Conservation (phyloP, 2,113 vertebrate species). For the Xenus cinereus region DNA sequence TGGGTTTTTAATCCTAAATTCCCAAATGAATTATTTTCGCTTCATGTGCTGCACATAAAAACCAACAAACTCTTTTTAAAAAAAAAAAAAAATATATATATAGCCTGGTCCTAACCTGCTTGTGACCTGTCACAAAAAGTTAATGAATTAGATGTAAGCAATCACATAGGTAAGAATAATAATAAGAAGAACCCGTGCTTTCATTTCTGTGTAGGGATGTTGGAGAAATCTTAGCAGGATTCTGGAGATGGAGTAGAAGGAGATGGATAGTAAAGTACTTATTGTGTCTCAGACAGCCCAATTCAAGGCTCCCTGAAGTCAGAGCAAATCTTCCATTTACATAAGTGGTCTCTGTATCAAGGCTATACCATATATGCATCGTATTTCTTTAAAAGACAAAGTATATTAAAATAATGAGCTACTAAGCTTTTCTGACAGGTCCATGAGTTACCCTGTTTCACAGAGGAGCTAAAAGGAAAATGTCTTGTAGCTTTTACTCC, state of each 20-base stretch:
- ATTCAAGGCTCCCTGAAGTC: not conserved
- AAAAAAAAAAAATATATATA: not conserved
- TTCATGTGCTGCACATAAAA: not conserved
- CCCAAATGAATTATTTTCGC: not conserved
- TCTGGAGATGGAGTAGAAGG: not conserved
- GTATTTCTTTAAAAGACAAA: not conserved
- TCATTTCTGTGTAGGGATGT: not conserved
- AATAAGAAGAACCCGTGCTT: not conserved
- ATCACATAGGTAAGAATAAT: not conserved
- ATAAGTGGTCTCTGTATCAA: not conserved
- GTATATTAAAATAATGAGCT: not conserved
- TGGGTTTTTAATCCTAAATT: not conserved
- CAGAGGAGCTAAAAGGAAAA: not conserved
- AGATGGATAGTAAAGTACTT: not conserved
- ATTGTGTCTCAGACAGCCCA: not conserved
- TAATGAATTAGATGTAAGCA: not conserved
- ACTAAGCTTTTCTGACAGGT: not conserved
- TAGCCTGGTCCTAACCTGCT: not conserved
- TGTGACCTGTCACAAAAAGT: not conserved
- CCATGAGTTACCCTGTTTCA: not conserved
- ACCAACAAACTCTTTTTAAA: not conserved
- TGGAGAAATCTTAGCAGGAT: not conserved
- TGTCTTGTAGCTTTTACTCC: not conserved
- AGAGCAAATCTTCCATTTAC: not conserved
- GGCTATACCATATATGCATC: not conserved